Base-by-base conservation (phyloP, 2,888 invertebrate genomes). In the Lamproptera curius region DNA sequence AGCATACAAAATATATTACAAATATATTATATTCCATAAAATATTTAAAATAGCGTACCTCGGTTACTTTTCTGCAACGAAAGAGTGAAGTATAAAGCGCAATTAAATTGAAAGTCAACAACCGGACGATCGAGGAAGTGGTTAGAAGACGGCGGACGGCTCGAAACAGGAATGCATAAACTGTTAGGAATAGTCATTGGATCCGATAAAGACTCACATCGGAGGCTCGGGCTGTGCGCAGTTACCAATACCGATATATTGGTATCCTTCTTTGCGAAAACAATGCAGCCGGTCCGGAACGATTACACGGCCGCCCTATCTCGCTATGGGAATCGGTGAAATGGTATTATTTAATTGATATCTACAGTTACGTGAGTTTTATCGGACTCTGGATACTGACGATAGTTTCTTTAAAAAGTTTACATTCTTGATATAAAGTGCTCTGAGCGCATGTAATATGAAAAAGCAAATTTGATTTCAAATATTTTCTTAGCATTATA, bases 281-380 rank as follows among this genome's bases (percentile, higher is more conserved):
- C 80, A 80, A 79, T 73, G 68, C 71, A 67, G 61, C 70, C 67
- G 63, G 69, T 74, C 76, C 73, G 70, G 46, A 78, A 76, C 69
- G 73, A 76, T 74, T 76, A 73, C 72, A 57, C 61, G 62, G 63
- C 61, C 65, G 70, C 67, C 68, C 67, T 63, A 66, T 69, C 65
- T 59, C n/a, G 62, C 57, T n/a, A 31, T 31, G 4, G 2, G n/a
- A n/a, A 31, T 11, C 11, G 31, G 11, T 11, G 11, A 31, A 31
- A 9, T 31, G 31, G n/a, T 31, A 31, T n/a, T 11, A 11, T 31
- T 31, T 28, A n/a, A 28, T 28, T 2, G 8, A 28, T 28, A 28
- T 28, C 2, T 10, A 23, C 5, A 4, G 23, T 23, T n/a, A n/a
- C n/a, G n/a, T n/a, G n/a, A n/a, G n/a, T n/a, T n/a, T n/a, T n/a